Evolutionary conservation across 2,113 vertebrate genomes (phyloP).

Genomic region (Phyllopteryx taeniolatus): DNA sequence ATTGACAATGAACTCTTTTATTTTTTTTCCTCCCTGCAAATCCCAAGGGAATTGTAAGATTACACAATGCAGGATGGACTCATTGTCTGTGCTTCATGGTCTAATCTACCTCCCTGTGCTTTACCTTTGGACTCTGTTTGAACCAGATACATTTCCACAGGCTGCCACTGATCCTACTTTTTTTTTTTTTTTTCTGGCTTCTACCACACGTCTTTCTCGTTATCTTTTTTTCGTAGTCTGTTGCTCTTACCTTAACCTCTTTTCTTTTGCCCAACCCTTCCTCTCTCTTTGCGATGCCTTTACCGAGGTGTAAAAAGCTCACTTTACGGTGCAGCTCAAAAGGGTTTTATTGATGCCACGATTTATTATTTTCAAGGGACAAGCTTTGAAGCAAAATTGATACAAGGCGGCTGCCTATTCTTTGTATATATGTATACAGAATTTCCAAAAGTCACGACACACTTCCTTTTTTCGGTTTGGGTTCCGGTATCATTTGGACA

Average conservation of each 20-base stretch:
- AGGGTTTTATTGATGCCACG: constrained; percentile 13
- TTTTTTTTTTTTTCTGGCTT: constrained; percentile 2
- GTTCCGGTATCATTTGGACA: neutral
- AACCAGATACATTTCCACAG: constrained; percentile 20
- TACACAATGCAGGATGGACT: constrained; percentile 23
- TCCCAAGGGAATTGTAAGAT: constrained; percentile 30
- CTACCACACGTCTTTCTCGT: neutral
- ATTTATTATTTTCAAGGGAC: constrained; percentile 3
- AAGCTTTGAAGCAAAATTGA: neutral
- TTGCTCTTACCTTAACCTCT: constrained; percentile 9
- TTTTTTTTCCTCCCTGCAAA: constrained; percentile 7
- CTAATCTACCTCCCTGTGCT: constrained; percentile 19
- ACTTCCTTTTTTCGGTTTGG: neutral
- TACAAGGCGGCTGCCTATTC: neutral
- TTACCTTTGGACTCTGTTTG: constrained; percentile 49
- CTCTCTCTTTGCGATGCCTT: constrained; percentile 27
- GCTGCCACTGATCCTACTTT: constrained; percentile 10
- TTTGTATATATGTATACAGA: neutral
- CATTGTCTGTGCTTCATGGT: constrained; percentile 14
- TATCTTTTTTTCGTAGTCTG: constrained; percentile 6
- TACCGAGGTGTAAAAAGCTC: constrained; percentile 38
- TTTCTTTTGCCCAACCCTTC: constrained; percentile 12
- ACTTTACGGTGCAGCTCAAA: constrained; percentile 25
- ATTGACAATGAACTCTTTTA: constrained; percentile 20
- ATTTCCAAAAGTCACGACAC: neutral